Base-by-base conservation (phyloP, 2,113 vertebrate species). In the Aramus guarauna region DNA sequence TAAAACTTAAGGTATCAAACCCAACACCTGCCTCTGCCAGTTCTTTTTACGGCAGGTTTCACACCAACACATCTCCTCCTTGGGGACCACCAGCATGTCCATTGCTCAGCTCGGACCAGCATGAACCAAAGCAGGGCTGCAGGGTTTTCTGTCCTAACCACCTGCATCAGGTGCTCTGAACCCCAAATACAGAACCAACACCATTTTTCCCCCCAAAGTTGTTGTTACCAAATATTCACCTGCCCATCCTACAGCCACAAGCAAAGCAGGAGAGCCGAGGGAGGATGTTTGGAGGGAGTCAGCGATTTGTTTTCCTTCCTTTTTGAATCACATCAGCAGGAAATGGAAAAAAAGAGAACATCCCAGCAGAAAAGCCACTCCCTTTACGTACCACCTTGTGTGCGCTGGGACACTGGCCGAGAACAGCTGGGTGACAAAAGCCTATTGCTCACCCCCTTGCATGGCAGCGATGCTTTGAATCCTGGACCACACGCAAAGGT, bases 61-160 rank as follows among this genome's bases (percentile, higher is more conserved):
- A 71, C 80, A 79, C 4, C 73, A 50, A 45, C 26, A 11, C 19
- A 64, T 23, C 71, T 30, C 60, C 75, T 69, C 72, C 45, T 64
- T 79, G 4, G 21, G 27, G 83, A 88, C 11, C 26, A 8, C 34
- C 66, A 48, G 76, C 11, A 23, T 0, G 13, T 19, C 83, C 3
- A 0, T 4, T 4, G 34, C 66, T 47, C 3, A 0, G 37, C 63
- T 45, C 3, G 2, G 32, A 60, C 11, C 53, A 30, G 30, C 1
- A 1, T 5, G 19, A 81, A 9, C 5, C 47, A 43, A 55, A 68
- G 37, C 47, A 39, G 64, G 27, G 52, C 55, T 64, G 80, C 19
- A 32, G 60, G 15, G 47, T 60, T 50, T 82, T 48, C 76, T 55
- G 48, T 76, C 53, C 45, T 39, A 47, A 39, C n/a, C 58, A 19